Evolutionary conservation across 2,113 vertebrate species (phyloP), one percentile per base, ranked within the genome.

Genomic region (Podarcis muralis): DNA sequence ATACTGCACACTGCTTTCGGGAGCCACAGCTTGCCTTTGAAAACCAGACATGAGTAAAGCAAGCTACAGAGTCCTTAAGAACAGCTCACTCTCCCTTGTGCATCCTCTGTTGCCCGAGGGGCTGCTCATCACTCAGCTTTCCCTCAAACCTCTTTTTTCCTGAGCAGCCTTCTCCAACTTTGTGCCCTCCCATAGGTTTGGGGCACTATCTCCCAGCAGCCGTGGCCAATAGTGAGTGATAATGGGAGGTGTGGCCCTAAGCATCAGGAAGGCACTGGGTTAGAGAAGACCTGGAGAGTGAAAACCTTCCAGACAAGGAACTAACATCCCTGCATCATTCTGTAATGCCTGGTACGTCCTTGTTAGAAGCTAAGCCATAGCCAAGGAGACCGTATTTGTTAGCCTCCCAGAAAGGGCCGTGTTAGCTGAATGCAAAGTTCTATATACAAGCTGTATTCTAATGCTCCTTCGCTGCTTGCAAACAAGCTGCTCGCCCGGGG

Each of bases 331-430:
- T 43, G 37, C 37, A 25, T 53, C 48, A 53, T 53, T 53, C 18
- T 27, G 23, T 25, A 25, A 53, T 12, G 48, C 11, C 48, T 53
- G 48, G 9, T 53, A 53, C 4, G 8, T 25, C 15, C 40, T 48
- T 43, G 11, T 27, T 5, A 48, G 48, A 79, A 30, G 5, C 6
- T 15, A 25, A 40, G 59, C 6, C 1, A 2, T 15, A 4, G 13
- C 68, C 62, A 8, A 3, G 1, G 13, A 25, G 22, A 62, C 57
- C 2, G 53, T 3, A 9, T 18, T n/a, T 62, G n/a, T 62, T 22
- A 81, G 62, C 91, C 16, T 40, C 89, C 81, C 88, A 40, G 79
- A 79, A 91, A 87, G n/a, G 20, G 35, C 30, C 20, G 5, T 65
- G 11, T 71, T 27, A 86, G 37, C 79, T 90, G 72, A 89, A 83